Conservation (phyloP, 2,888 invertebrate genomes). For the Biston stratarius region DNA sequence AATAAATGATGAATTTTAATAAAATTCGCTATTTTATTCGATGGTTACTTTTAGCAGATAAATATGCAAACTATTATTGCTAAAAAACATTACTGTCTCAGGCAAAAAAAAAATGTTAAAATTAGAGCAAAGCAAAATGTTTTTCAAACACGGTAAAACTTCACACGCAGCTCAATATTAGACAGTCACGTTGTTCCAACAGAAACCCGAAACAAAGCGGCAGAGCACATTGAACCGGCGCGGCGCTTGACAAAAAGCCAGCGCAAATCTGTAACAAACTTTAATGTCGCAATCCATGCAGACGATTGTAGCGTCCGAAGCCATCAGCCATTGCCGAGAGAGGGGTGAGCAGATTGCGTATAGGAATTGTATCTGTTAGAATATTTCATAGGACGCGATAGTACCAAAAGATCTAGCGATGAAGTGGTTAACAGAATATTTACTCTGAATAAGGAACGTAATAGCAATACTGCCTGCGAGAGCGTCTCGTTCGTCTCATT, state of each 20-base stretch:
- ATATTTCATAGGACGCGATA: too few species aligned
- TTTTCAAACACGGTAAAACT: neutral
- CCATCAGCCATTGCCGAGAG: slow-evolving; percentile 8
- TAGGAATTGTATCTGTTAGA: too few species aligned
- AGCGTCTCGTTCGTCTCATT: too few species aligned
- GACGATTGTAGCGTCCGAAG: slow-evolving; percentile 1
- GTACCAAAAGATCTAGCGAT: too few species aligned
- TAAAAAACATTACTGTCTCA: too few species aligned
- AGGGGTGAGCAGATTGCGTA: neutral
- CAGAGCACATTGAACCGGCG: slow-evolving; percentile 20
- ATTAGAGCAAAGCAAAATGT: neutral
- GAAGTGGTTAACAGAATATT: too few species aligned
- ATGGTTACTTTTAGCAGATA: too few species aligned
- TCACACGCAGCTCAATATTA: neutral
- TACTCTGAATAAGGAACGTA: too few species aligned
- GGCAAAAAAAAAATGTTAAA: neutral
- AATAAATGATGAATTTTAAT: too few species aligned
- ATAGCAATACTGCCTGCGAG: too few species aligned
- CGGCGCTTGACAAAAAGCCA: slow-evolving; percentile 12
- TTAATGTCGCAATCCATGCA: neutral
- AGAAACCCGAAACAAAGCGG: slow-evolving; percentile 9
- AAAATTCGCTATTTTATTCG: too few species aligned
- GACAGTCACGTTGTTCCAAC: neutral
- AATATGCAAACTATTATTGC: too few species aligned
- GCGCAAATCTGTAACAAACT: slow-evolving; percentile 23